phyloP scores from a whole-genome alignment of 2,888 invertebrate species.

The Timandra comae region DNA sequence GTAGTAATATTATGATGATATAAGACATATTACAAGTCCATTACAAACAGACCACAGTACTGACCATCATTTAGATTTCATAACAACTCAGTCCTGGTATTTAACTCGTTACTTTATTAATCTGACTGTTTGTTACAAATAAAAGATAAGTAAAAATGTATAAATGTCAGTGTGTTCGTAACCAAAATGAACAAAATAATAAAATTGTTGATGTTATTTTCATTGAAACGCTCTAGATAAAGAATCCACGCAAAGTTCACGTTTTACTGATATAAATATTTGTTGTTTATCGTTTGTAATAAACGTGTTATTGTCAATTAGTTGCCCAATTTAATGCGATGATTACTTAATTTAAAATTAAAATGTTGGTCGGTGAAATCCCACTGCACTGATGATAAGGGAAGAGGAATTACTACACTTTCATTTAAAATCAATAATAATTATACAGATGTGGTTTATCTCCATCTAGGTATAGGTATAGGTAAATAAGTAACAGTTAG shows the following conservation, averaged over 20 bases:
- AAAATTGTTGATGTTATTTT: conserved; percentile 11
- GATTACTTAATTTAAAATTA: too few relatives aligned
- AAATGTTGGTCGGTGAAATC: too few relatives aligned
- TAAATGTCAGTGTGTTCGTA: conserved; percentile 20
- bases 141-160: conserved; percentile 13
- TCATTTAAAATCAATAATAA: too few relatives aligned
- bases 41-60: conserved; percentile 3
- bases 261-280: neutral
- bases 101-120: conserved; percentile 13
- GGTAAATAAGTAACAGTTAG: too few relatives aligned
- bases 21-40: conserved; percentile 9
- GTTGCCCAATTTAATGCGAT: too few relatives aligned
- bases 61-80: conserved; percentile 17
- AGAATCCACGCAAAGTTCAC: neutral
- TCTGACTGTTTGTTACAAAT: conserved; percentile 17
- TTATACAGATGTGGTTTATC: too few relatives aligned
- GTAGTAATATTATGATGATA: conserved; percentile 3
- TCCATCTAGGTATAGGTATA: too few relatives aligned
- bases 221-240: neutral
- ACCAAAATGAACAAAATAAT: conserved; percentile 9
- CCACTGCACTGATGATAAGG: too few relatives aligned
- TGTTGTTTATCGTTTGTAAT: too few relatives aligned
- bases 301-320: too few relatives aligned
- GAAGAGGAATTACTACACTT: too few relatives aligned
- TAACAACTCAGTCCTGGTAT: conserved; percentile 8